A percentile compares a stretch with the other conserved stretches of the same genome.
phyloP scores from a whole-genome alignment of 2,888 invertebrate genomes.

The Bursaphelenchus okinawaensis region DNA sequence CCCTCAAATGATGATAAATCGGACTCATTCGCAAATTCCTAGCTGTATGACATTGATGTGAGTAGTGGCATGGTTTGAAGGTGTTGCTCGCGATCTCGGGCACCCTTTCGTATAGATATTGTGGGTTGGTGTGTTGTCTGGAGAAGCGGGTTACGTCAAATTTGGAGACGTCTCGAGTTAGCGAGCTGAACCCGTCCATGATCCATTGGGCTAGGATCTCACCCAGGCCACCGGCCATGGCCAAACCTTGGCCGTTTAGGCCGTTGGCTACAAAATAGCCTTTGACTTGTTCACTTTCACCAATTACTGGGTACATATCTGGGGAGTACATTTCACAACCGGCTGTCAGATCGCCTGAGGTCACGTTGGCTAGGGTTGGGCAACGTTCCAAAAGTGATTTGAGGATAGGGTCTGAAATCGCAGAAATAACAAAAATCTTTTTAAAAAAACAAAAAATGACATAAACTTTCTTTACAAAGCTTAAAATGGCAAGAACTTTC shows the following conservation, averaged over 20 bases:
- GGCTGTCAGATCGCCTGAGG: slow-evolving; percentile 76
- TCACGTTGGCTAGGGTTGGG: slow-evolving; percentile 72
- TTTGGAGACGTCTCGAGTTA: slow-evolving; percentile 71
- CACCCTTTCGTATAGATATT: slow-evolving; percentile 82
- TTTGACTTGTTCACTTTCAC: slow-evolving; percentile 83
- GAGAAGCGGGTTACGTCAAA: slow-evolving; percentile 82
- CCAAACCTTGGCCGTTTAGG: slow-evolving; percentile 91
- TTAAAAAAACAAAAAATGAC: too few species aligned
- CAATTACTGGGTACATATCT: slow-evolving; percentile 90
- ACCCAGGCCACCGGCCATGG: slow-evolving; percentile 90
- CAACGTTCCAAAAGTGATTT: slow-evolving; percentile 78
- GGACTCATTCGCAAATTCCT: slow-evolving; percentile 86
- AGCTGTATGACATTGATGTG: slow-evolving; percentile 70
- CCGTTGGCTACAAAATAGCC: slow-evolving; percentile 89
- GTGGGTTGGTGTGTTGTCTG: slow-evolving; percentile 86
- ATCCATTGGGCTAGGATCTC: slow-evolving; percentile 77
- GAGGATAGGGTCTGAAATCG: slow-evolving; percentile 68
- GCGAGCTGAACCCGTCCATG: slow-evolving; percentile 66
- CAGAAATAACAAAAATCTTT: slow-evolving; percentile 8
- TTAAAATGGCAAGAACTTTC: too few species aligned
- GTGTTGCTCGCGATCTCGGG: slow-evolving; percentile 77
- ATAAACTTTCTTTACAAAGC: too few species aligned
- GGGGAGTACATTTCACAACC: slow-evolving; percentile 92
- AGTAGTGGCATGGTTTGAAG: slow-evolving; percentile 66
- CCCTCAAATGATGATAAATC: slow-evolving; percentile 80